A percentile compares a stretch with the other conserved stretches of the same genome.
phyloP scores from a whole-genome alignment of 2,888 invertebrate genomes.

The Pecten maximus region DNA sequence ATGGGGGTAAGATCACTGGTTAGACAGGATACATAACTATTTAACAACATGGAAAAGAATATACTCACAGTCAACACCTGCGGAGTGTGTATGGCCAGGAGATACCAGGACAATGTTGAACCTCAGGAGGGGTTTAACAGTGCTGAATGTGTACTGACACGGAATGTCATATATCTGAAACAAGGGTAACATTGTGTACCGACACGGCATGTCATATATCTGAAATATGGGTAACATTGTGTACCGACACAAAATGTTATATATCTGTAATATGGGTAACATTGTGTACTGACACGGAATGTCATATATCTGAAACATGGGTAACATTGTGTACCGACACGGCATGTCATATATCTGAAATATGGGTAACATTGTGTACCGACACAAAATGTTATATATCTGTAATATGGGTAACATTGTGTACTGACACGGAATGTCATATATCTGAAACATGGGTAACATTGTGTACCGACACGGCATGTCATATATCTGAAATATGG shows the following conservation, averaged over 20 bases:
- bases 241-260: too few species aligned
- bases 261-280: slow-evolving; percentile 6
- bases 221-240: neutral
- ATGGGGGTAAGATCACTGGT: too few species aligned
- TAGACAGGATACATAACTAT: too few species aligned
- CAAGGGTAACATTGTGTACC: neutral
- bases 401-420: neutral
- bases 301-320: neutral
- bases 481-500: neutral
- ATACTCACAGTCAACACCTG: slow-evolving; percentile 78
- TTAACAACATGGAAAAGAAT: neutral
- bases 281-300: too few species aligned
- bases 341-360: neutral
- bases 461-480: neutral
- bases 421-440: neutral
- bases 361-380: neutral
- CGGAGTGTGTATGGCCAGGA: slow-evolving; percentile 80
- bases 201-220: too few species aligned
- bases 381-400: neutral
- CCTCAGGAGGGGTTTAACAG: slow-evolving; percentile 79
- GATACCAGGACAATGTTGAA: slow-evolving; percentile 74
- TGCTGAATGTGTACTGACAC: slow-evolving; percentile 76
- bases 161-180: slow-evolving; percentile 80
- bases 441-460: neutral
- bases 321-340: too few species aligned